Evolutionary conservation across 2,113 vertebrate species (phyloP), one percentile per base, ranked within the genome.

Genomic region (Apeltes quadracus): DNA sequence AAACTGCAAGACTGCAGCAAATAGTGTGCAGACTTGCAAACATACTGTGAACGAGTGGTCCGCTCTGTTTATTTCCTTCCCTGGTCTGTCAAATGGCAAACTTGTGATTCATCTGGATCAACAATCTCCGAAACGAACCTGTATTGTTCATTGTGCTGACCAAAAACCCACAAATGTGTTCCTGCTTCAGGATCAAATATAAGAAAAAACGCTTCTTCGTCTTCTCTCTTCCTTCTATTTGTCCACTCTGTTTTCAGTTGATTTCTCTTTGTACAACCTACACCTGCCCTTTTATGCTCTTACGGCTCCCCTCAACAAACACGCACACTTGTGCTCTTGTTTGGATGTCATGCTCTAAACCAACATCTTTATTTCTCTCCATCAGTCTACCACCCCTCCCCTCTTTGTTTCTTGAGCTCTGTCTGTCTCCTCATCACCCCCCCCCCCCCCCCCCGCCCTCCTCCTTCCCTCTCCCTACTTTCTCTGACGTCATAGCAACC

Each of bases 401-500:
- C 34, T 68, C 44, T 61, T 63, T n/a, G 69, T 41, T 78, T 51
- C 46, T 10, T 4, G 4, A 23, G n/a, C 57, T 51, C 51, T 55
- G 36, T 48, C 29, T 57, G 53, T 44, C 34, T 50, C 22, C 48
- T 23, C 22, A 51, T 23, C 11, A 59, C 65, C 29, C 50, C 63
- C 75, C 43, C 69, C 61, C 39, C 73, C 62, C 65, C 29, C 50
- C 63, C 75, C 43, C 69, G 61, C 39, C 73, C 79, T 80, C 39
- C 43, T 67, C 25, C 43, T 43, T 65, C 53, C 61, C 65, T 38
- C 75, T 41, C 80, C 11, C 41, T 9, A 29, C 75, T 80, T 71
- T 64, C n/a, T 34, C 83, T 88, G 88, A 90, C 86, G 79, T 92
- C 88, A 91, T 70, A 71, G 69, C 69, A 81, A 88, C 87, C 46